Conservation (phyloP, 2,888 invertebrate genomes). For the Dastarcus helophoroides region DNA sequence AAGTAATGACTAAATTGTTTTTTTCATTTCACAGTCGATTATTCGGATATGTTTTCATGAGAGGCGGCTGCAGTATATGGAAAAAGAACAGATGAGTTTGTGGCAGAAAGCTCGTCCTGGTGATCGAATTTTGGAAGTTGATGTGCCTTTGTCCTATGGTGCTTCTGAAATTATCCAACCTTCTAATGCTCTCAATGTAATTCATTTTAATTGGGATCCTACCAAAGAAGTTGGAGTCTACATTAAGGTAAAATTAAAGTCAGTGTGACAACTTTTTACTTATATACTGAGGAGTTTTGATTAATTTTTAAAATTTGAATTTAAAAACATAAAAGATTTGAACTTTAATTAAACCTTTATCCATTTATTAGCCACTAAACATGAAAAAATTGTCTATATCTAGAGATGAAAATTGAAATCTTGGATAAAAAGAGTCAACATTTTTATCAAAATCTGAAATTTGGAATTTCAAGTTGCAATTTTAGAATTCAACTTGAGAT, state of each 20-base stretch:
- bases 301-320: no score
- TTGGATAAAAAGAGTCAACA: no score
- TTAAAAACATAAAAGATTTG: no score
- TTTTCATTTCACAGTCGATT: slow-evolving; percentile 52
- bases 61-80: slow-evolving; percentile 88
- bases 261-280: no score
- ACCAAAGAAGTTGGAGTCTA: slow-evolving; percentile 92
- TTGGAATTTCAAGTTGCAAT: no score
- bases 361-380: no score
- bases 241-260: slow-evolving; percentile 73
- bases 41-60: slow-evolving; percentile 94
- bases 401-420: no score
- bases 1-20: slow-evolving; percentile 3
- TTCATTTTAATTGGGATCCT: slow-evolving; percentile 91
- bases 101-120: slow-evolving; percentile 87
- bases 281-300: no score
- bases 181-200: slow-evolving; percentile 57
- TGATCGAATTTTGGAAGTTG: slow-evolving; percentile 84
- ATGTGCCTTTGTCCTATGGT: slow-evolving; percentile 89
- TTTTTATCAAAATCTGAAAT: no score
- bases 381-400: no score
- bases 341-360: no score
- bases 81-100: slow-evolving; percentile 81
- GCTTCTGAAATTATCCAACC: slow-evolving; percentile 73
- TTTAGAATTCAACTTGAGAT: no score